These are phyloP conservation scores for Solea senegalensis DNA, from an alignment of 2,113 vertebrate species.

Conservation along the genomic window DNA sequence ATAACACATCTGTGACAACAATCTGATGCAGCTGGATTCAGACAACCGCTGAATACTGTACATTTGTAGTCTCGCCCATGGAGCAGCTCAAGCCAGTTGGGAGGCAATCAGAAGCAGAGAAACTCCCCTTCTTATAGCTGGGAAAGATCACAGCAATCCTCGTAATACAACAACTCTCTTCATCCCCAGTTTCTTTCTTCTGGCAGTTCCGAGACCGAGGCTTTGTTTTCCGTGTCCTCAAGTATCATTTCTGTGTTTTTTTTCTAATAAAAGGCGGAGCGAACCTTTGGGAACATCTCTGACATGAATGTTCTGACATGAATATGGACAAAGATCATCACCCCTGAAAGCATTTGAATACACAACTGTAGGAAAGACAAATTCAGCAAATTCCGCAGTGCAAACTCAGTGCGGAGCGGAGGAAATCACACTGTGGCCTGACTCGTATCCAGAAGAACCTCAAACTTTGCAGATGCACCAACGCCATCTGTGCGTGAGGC, in stretches of 20 bases:
- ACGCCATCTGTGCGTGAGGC: slow-evolving; percentile 16
- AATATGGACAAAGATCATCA: neutral
- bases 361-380: too few relatives aligned
- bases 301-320: neutral
- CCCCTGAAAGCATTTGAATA: neutral
- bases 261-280: slow-evolving; percentile 40
- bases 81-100: slow-evolving; percentile 31
- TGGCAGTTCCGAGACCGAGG: slow-evolving; percentile 16
- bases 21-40: slow-evolving; percentile 24
- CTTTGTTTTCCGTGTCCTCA: slow-evolving; percentile 41
- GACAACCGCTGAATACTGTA: slow-evolving; percentile 36
- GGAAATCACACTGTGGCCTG: too few relatives aligned
- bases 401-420: too few relatives aligned
- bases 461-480: too few relatives aligned
- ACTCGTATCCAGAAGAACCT: too few relatives aligned
- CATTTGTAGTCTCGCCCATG: slow-evolving; percentile 32
- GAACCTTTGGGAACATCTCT: slow-evolving; percentile 6
- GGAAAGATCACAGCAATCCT: slow-evolving; percentile 59
- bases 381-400: too few relatives aligned
- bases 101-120: slow-evolving; percentile 39
- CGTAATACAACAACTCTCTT: slow-evolving; percentile 46
- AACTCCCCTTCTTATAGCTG: slow-evolving; percentile 33
- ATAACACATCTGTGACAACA: neutral
- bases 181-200: slow-evolving; percentile 44
- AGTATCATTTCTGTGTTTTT: slow-evolving; percentile 47